Base-by-base conservation (phyloP, 2,113 vertebrate genomes). In the Tupaia tana region DNA sequence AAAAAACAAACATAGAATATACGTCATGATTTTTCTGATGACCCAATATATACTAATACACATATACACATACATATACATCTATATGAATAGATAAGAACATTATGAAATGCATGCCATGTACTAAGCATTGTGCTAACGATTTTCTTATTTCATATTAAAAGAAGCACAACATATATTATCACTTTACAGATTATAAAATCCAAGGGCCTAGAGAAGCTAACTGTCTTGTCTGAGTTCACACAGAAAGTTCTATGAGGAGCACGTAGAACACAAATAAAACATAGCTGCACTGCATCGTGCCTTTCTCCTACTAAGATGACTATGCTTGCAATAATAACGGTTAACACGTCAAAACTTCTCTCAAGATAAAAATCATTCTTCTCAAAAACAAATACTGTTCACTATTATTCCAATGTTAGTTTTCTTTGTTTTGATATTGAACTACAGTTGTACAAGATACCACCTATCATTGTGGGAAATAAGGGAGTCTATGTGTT, bases 391-490 rank as follows among this genome's bases (percentile, higher is more conserved):
- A 71, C 34, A 64, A 84, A 79, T 1, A 22, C n/a, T 71, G n/a
- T 7, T 66, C 24, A 58, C 3, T 75, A 58, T 69, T 6, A 61
- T 79, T 43, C 25, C 59, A 69, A 75, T 25, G 43, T 70, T 11
- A 81, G 12, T 91, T 89, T 91, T 67, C 14, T 89, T 89, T 80
- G 6, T 34, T 91, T 88, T 80, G 27, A 73, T 59, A 78, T 71
- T 90, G 52, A 81, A 58, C 34, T 91, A 29, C 2, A 80, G 20
- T 85, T 79, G 75, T 15, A 69, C 61, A 81, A 66, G 10, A 2
- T 64, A 73, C 12, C 20, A 81, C 6, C 89, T 15, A 63, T 15
- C 20, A 77, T 24, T 69, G 20, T 13, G 16, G 81, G 18, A n/a
- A 29, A 31, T 8, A 22, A 43, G 18, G 3, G 12, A 87, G 63